Conservation (phyloP, 1,140 invertebrate genomes). For the Gonatopus flavifemur region DNA sequence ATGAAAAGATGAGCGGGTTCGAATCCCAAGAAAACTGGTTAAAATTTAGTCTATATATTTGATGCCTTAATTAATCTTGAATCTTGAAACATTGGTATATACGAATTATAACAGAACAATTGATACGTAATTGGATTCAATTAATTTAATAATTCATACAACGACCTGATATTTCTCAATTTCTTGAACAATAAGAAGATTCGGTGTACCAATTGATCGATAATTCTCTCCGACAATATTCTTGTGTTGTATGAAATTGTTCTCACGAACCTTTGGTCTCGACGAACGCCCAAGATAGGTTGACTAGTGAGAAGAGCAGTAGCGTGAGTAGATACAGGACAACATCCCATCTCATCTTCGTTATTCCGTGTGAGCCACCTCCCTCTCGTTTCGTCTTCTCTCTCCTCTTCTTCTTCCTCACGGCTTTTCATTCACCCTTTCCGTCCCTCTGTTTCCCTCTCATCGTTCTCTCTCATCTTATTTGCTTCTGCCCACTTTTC, state of each 20-base stretch:
- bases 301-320: conserved; percentile 33
- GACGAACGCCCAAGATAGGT: conserved; percentile 37
- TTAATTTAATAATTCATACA: too few species aligned
- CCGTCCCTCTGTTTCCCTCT: conserved; percentile 2
- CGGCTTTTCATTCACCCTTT: neutral
- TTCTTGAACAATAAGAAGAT: too few species aligned
- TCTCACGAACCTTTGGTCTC: conserved; percentile 35
- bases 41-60: too few species aligned
- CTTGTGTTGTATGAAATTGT: neutral
- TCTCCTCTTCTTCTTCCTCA: conserved; percentile 4
- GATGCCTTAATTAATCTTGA: too few species aligned
- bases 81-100: too few species aligned
- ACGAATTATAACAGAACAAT: too few species aligned
- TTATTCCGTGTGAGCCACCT: conserved; percentile 17
- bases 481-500: conserved; percentile 20
- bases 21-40: too few species aligned
- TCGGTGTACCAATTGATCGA: too few species aligned
- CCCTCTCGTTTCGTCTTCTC: neutral
- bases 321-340: conserved; percentile 33
- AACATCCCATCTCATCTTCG: conserved; percentile 45
- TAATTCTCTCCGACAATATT: too few species aligned
- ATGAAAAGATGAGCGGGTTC: too few species aligned
- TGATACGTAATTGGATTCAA: too few species aligned
- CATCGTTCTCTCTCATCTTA: conserved; percentile 19
- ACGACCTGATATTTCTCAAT: too few species aligned